phyloP scores from a whole-genome alignment of 2,888 invertebrate genomes.

The Macroteleia sp. region DNA sequence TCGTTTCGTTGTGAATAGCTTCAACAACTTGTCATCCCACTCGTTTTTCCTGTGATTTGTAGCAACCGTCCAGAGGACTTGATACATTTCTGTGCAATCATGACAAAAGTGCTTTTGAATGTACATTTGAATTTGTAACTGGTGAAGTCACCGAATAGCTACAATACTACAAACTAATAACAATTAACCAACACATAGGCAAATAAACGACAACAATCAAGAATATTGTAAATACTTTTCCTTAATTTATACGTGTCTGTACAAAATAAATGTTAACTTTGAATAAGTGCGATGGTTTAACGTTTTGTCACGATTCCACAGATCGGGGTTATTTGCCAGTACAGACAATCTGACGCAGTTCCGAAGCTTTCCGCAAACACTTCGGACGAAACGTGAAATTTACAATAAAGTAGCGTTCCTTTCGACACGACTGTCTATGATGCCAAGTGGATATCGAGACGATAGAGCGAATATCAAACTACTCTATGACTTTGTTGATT shows the following conservation, averaged over 20 bases:
- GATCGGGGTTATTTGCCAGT: slow-evolving; percentile 18
- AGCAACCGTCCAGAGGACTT: slow-evolving; percentile 58
- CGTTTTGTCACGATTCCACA: slow-evolving; percentile 50
- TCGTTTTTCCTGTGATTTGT: slow-evolving; percentile 56
- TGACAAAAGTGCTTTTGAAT: slow-evolving; percentile 50
- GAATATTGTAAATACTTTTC: slow-evolving; percentile 11
- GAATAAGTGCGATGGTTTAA: slow-evolving; percentile 20
- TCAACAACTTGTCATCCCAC: not conserved
- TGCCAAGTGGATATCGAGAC: slow-evolving; percentile 30
- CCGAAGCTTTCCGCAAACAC: not conserved
- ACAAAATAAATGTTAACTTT: slow-evolving; percentile 35
- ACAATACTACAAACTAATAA: not conserved
- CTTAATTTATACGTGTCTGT: slow-evolving; percentile 32
- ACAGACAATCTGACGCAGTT: slow-evolving; percentile 42
- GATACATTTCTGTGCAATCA: slow-evolving; percentile 56
- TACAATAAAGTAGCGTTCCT: slow-evolving; percentile 14
- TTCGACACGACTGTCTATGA: slow-evolving; percentile 10
- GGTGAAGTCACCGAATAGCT: not conserved
- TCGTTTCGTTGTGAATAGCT: slow-evolving; percentile 24
- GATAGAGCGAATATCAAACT: slow-evolving; percentile 53
- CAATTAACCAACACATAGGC: slow-evolving; percentile 1
- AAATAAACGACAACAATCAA: not conserved
- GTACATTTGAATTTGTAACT: slow-evolving; percentile 27
- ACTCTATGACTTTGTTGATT: slow-evolving; percentile 45
- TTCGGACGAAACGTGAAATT: not conserved